phyloP scores from a whole-genome alignment of 2,113 vertebrate species.

The Prunella himalayana region DNA sequence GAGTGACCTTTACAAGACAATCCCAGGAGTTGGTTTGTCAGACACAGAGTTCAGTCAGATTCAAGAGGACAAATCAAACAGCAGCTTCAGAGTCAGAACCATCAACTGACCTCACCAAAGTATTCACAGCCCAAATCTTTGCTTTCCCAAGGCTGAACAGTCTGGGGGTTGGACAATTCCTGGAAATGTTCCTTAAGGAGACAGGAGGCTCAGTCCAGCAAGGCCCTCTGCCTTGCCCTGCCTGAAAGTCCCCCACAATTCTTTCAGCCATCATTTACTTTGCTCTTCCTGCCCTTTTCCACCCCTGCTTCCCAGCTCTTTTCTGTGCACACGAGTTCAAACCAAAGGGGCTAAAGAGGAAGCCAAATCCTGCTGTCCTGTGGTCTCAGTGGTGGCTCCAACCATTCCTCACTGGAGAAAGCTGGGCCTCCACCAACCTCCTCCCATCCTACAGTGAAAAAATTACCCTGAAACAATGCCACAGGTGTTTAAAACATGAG shows the following conservation, averaged over 20 bases:
- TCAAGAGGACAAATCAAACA: not conserved
- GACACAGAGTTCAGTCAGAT: not conserved
- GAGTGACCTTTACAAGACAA: not conserved
- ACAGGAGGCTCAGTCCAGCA: not conserved
- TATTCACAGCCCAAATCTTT: not conserved
- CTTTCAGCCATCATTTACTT: not conserved
- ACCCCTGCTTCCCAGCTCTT: not conserved
- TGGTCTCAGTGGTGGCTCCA: not conserved
- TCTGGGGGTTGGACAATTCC: not conserved
- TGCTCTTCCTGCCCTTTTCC: not conserved
- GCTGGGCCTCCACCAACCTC: not conserved
- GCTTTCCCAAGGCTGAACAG: not conserved
- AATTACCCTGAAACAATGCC: not conserved
- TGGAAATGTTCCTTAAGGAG: not conserved
- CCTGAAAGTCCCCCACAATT: not conserved
- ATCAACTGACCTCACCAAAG: not conserved
- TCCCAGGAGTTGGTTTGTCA: not conserved
- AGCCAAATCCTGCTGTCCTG: not conserved
- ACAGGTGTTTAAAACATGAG: not conserved
- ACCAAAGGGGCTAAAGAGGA: not conserved
- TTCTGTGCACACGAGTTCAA: rapidly evolving
- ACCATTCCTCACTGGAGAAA: not conserved
- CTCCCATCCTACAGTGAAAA: not conserved
- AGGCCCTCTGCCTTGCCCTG: not conserved
- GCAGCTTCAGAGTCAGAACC: not conserved